phyloP scores from a whole-genome alignment of 2,113 vertebrate genomes.

The Gobiocypris rarus region DNA sequence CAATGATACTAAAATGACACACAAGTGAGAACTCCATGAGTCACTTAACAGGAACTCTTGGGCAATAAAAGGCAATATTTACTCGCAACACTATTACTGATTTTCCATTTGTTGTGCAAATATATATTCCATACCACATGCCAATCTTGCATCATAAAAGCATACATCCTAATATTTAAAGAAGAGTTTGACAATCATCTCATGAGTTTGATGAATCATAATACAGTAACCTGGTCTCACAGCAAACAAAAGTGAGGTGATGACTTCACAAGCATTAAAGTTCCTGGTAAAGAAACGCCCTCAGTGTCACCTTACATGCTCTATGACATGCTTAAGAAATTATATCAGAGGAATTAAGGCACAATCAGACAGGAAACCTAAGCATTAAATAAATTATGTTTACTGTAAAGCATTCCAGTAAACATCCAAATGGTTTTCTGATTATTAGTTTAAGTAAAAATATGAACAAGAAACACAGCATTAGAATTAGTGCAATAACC shows the following conservation, averaged over 20 bases:
- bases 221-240: neutral
- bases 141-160: neutral
- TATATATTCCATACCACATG: neutral
- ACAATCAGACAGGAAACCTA: neutral
- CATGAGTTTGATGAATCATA: neutral
- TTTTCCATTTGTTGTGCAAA: neutral
- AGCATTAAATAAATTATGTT: neutral
- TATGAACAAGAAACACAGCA: neutral
- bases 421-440: neutral
- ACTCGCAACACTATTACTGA: neutral
- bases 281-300: neutral
- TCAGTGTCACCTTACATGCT: neutral
- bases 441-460: neutral
- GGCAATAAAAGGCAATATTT: neutral
- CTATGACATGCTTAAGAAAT: neutral
- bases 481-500: neutral
- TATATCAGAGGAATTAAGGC: neutral
- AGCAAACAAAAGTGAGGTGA: neutral
- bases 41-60: neutral
- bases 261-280: neutral
- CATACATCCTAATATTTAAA: neutral
- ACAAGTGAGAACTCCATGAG: neutral
- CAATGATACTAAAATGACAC: neutral
- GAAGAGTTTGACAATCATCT: neutral
- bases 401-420: neutral